Evolutionary conservation across 2,888 invertebrate species (phyloP), one percentile per base, ranked within the genome.

Genomic region (Oxytorus armatus): DNA sequence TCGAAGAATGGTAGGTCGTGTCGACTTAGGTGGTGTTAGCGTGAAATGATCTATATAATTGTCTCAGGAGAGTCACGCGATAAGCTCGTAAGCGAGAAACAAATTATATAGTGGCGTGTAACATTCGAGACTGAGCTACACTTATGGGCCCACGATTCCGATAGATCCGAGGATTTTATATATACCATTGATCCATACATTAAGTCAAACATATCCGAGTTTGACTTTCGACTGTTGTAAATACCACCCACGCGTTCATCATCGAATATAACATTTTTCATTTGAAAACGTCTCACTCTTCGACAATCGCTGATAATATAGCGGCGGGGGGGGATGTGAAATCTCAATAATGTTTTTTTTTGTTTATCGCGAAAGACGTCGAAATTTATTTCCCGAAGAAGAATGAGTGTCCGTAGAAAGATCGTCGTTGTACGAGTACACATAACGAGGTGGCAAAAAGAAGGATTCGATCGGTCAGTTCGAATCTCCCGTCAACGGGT

Each of bases 41-140:
- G 1, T 59, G 16, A 36, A 57, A 36, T 33, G 36, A 11, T 4
- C 36, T 18, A 11, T 59, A 39, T 1, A 59, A n/a, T n/a, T n/a
- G 25, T 7, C 33, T 29, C 3, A 39, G 36, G 21, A 36, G 36
- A 47, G 70, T 70, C 70, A 70, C 70, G 70, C 59, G 70, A 59
- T 57, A 47, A 70, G 33, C 57, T 59, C 70, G 59, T 70, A 70
- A 59, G 44, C 55, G 69, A 69, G 42, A 18, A 23, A 59, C 14
- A 23, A 49, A 21, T 59, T 49, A n/a, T n/a, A n/a, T n/a, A 59
- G 36, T 47, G 47, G 8, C 57, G 36, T 59, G 70, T 33, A 70
- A 33, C 47, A 18, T 59, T 59, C 47, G 47, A 21, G 57, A 70
- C 70, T 44, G n/a, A 39, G 33, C 14, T 55, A 55, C 29, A 55